Evolutionary conservation across 2,888 invertebrate species (phyloP).

Genomic region (Tetanocera ferruginea): DNA sequence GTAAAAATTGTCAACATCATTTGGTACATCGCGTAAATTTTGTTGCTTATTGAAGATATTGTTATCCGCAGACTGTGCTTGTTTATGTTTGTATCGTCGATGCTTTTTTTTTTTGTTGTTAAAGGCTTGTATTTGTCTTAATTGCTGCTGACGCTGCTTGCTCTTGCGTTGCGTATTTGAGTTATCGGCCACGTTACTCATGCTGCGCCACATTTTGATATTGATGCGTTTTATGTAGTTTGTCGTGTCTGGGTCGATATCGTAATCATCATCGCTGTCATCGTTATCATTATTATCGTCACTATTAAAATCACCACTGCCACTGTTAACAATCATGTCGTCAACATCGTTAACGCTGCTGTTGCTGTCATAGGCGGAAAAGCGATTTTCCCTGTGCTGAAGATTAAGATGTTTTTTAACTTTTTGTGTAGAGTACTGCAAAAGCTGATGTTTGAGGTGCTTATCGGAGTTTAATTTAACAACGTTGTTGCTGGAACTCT

Average conservation of each 20-base stretch:
- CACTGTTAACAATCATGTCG: constrained; percentile 45
- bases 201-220: constrained; percentile 33
- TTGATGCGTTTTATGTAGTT: constrained; percentile 43
- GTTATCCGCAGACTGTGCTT: background rate
- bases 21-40: background rate
- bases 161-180: background rate
- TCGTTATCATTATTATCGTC: constrained; percentile 42
- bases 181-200: background rate
- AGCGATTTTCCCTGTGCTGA: background rate
- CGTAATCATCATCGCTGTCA: constrained; percentile 10
- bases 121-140: background rate
- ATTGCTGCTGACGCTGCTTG: constrained; percentile 5
- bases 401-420: background rate
- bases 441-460: background rate
- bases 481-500: background rate
- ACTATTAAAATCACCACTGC: constrained; percentile 52
- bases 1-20: constrained; percentile 39
- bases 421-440: background rate
- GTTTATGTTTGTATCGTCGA: background rate
- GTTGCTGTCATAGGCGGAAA: background rate
- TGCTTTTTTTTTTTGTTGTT: background rate
- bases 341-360: background rate
- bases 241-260: constrained; percentile 35
- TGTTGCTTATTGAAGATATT: background rate
- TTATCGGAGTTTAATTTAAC: constrained; percentile 6